Conservation (phyloP, 2,113 vertebrate genomes). For the Dipodomys ordii region DNA sequence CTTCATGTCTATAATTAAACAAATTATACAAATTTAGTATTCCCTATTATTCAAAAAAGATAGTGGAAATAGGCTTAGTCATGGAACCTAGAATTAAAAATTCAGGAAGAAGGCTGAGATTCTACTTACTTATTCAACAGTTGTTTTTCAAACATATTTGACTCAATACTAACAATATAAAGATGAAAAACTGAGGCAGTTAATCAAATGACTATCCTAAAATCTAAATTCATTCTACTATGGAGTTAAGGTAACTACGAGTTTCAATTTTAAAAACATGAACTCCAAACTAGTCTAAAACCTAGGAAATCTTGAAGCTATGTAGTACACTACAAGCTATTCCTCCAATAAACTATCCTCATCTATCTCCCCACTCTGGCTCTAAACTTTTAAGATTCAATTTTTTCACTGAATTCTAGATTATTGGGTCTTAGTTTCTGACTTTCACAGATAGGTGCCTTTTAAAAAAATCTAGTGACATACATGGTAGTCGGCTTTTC, state of each 20-base stretch:
- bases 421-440: not conserved
- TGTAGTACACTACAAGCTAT: not conserved
- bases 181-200: not conserved
- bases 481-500: slow-evolving; percentile 17
- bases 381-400: not conserved
- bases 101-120: slow-evolving; percentile 82
- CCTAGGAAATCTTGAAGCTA: slow-evolving; percentile 12
- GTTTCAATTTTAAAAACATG: slow-evolving; percentile 21
- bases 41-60: slow-evolving; percentile 49
- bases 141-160: slow-evolving; percentile 3
- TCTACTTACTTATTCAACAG: slow-evolving; percentile 13
- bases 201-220: not conserved
- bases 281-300: slow-evolving; percentile 37
- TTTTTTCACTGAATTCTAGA: not conserved
- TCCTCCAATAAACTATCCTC: not conserved
- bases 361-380: not conserved
- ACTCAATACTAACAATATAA: slow-evolving; percentile 17
- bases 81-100: slow-evolving; percentile 77
- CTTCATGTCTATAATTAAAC: slow-evolving; percentile 10
- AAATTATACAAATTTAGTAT: slow-evolving; percentile 54
- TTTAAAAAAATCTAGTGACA: not conserved
- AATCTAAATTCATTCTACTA: slow-evolving; percentile 16
- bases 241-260: not conserved
- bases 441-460: not conserved
- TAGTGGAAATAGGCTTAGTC: slow-evolving; percentile 36